Evolutionary conservation across 2,113 vertebrate genomes (phyloP), one percentile per base, ranked within the genome.

Genomic region (Henicopernis longicauda): DNA sequence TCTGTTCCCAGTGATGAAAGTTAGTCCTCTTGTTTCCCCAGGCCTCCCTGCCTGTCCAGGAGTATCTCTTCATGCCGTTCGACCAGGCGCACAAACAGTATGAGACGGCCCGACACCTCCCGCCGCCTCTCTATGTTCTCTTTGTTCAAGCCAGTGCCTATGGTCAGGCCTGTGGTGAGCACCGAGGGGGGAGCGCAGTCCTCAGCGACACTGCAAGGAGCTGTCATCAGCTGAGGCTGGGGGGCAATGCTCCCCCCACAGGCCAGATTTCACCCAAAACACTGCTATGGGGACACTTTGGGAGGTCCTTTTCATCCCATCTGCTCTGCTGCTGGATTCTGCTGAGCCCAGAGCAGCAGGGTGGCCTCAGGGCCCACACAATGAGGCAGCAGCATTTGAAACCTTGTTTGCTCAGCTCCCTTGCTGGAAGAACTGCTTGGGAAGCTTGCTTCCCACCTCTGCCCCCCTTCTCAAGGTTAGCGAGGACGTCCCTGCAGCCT

Each of bases 131-230:
- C 49, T 99, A 99, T 4, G 99, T 99, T 34, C 98, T 99, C 71
- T 99, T 99, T 73, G 99, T 99, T 52, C 99, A 99, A 98, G 99
- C 99, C 78, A 99, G 98, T 13, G 99, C 99, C 9, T 99, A 99
- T 0, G 98, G 99, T 20, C 99, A 99, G 96, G 99, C 99, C 86
- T 99, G 99, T 55, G 99, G 99, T 99, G 86, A 99, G 98, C 97
- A 47, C 3, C 0, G 1, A 16, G 55, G 4, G 54, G 31, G 36
- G 17, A 5, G 7, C 3, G 0, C 13, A 1, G 55, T 7, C 54
- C 59, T 22, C 16, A 1, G 36, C 0, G 3, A 16, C 25, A 6
- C 20, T 2, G 4, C 3, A 4, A 7, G 58, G 40, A 27, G 19
- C 22, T 22, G 21, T 23, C 22, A 13, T 16, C 45, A 21, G 15